phyloP scores from a whole-genome alignment of 2,797 vertebrate species.

The Gallirallus australis region DNA sequence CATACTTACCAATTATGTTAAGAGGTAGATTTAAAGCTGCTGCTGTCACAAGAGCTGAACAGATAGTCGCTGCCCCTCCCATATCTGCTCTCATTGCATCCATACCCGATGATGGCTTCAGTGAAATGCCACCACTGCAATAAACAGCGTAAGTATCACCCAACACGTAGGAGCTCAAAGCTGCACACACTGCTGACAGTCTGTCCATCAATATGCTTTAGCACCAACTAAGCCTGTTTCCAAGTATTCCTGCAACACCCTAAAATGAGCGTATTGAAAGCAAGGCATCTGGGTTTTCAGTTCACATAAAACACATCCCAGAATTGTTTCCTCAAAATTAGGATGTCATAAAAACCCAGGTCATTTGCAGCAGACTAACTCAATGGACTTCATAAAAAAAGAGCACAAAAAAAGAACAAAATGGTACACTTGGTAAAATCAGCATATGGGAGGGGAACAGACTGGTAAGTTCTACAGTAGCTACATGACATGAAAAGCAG shows the following conservation, averaged over 20 bases:
- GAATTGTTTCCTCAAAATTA: not conserved
- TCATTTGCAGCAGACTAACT: not conserved
- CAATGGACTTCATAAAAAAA: not conserved
- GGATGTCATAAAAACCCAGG: not conserved
- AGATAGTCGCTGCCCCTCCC: constrained; percentile 95
- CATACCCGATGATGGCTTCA: constrained; percentile 93
- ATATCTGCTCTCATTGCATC: constrained; percentile 97
- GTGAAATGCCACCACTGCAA: constrained; percentile 94
- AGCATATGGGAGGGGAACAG: not conserved
- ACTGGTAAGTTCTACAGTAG: not conserved
- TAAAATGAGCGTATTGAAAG: not conserved
- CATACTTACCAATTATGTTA: constrained; percentile 89
- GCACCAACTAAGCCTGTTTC: not conserved
- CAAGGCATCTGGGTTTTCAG: not conserved
- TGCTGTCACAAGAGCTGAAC: constrained; percentile 91
- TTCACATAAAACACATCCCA: not conserved
- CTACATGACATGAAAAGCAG: not conserved
- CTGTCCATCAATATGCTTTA: not conserved
- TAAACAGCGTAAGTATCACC: not conserved
- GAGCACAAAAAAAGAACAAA: not conserved
- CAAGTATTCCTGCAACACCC: not conserved
- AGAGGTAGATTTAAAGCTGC: constrained; percentile 90
- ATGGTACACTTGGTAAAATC: not conserved
- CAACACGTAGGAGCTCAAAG: rapidly evolving
- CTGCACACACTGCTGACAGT: not conserved